These are phyloP conservation scores for Mythimna ferrago DNA, from an alignment of 2,888 invertebrate genomes.

Conservation along the genomic window DNA sequence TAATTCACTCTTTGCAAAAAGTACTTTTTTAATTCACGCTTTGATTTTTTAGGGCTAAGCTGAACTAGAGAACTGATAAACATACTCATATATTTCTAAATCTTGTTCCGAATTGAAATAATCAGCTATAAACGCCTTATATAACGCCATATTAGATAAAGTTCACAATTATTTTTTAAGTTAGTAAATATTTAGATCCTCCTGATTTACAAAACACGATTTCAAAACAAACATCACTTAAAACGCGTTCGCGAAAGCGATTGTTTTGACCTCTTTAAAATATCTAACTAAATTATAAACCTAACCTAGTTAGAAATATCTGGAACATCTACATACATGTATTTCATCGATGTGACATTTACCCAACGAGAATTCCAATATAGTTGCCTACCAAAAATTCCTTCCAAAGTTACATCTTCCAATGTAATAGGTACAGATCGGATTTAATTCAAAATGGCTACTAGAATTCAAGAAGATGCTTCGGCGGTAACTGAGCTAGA, in stretches of 20 bases:
- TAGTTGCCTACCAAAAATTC: constrained; percentile 20
- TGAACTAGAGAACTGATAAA: no score
- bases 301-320: neutral
- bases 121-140: no score
- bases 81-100: no score
- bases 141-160: no score
- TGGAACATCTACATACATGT: neutral
- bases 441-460: constrained; percentile 21
- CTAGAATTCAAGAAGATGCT: constrained; percentile 6
- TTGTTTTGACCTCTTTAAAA: neutral
- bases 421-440: neutral
- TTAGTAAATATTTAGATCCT: no score
- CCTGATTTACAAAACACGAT: no score
- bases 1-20: no score
- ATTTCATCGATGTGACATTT: neutral
- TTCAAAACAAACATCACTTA: neutral
- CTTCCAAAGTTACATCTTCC: constrained; percentile 10
- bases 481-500: neutral
- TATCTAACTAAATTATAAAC: neutral
- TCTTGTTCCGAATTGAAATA: no score
- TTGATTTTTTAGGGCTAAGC: no score
- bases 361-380: constrained; percentile 13
- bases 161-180: no score
- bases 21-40: no score
- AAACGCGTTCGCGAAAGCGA: neutral